Evolutionary conservation across 2,888 invertebrate genomes (phyloP), one percentile per base, ranked within the genome.

Genomic region (Sinhomidia bicolor): DNA sequence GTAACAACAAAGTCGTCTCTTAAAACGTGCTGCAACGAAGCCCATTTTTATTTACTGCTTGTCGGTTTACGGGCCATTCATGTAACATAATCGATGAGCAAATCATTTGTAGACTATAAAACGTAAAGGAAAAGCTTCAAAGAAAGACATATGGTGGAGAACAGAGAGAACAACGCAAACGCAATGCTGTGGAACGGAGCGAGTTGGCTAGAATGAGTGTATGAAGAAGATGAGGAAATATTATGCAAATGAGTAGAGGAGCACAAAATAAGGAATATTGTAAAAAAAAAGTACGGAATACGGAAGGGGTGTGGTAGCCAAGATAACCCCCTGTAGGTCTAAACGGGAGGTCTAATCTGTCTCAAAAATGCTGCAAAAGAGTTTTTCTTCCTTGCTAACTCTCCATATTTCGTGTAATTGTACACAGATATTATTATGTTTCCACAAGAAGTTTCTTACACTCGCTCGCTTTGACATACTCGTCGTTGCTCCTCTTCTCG

Each of bases 291-390:
- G 78, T 78, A 88, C 83, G 88, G 89, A 90, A 91, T 90, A 89
- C 90, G 90, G 91, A 91, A 91, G 91, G 91, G 91, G 91, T 91
- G 91, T 91, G 91, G 91, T 90, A 89, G 90, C 83, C 79, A 86
- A 88, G 89, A 89, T 90, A 89, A 90, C 91, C 91, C 91, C 91
- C 91, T 92, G 91, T 84, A 91, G 91, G 90, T 91, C 91, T 89
- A 91, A 90, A 91, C 92, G 82, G 92, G 92, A 92, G 92, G 92
- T 92, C 92, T 89, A 90, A 90, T 91, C 90, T 89, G 90, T 91
- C 90, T 88, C 82, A 88, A 83, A 89, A 87, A 90, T 89, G 90
- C 90, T 91, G 90, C 90, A 90, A 89, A 91, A 91, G 91, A 91
- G 89, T 79, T 89, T 87, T 88, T 85, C 54, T 76, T 71, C 83